Conservation (phyloP, 1,140 invertebrate genomes). For the Drosophila azteca region DNA sequence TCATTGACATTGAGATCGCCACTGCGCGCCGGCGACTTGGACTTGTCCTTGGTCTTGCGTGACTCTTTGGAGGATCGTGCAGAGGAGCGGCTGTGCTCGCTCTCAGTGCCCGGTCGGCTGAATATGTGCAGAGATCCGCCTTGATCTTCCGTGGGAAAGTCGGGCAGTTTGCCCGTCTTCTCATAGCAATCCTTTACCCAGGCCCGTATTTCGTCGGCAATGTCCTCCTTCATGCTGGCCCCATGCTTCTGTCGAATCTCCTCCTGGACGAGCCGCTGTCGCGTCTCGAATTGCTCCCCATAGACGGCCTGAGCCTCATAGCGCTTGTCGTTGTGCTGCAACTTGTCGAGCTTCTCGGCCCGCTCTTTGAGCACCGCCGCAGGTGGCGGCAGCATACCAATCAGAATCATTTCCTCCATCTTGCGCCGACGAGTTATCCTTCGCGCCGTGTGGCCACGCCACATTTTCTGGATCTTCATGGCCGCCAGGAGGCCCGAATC, state of each 20-base stretch:
- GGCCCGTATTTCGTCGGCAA: constrained; percentile 92
- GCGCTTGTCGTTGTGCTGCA: constrained; percentile 82
- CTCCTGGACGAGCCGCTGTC: constrained; percentile 86
- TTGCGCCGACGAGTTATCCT: constrained; percentile 88
- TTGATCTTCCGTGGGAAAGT: constrained; percentile 94
- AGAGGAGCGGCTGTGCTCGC: constrained; percentile 90
- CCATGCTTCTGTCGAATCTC: constrained; percentile 87
- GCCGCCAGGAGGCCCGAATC: constrained; percentile 86
- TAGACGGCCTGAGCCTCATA: constrained; percentile 87
- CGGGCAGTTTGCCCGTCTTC: constrained; percentile 94
- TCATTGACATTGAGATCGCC: constrained; percentile 85
- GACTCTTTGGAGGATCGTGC: constrained; percentile 91
- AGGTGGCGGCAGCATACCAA: constrained; percentile 88
- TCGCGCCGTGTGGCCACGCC: constrained; percentile 91
- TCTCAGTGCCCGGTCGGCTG: constrained; percentile 89
- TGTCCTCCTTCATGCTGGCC: constrained; percentile 90
- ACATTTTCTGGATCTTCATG: constrained; percentile 91
- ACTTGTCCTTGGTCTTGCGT: constrained; percentile 88
- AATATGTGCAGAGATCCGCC: constrained; percentile 94
- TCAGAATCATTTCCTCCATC: constrained; percentile 93
- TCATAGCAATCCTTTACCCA: constrained; percentile 93
- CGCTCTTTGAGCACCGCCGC: constrained; percentile 65
- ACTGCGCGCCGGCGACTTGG: constrained; percentile 85
- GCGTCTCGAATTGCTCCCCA: constrained; percentile 86
- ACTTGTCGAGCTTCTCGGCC: constrained; percentile 67